Base-by-base conservation (phyloP, 1,140 invertebrate genomes). In the Hormaphis cornu region DNA sequence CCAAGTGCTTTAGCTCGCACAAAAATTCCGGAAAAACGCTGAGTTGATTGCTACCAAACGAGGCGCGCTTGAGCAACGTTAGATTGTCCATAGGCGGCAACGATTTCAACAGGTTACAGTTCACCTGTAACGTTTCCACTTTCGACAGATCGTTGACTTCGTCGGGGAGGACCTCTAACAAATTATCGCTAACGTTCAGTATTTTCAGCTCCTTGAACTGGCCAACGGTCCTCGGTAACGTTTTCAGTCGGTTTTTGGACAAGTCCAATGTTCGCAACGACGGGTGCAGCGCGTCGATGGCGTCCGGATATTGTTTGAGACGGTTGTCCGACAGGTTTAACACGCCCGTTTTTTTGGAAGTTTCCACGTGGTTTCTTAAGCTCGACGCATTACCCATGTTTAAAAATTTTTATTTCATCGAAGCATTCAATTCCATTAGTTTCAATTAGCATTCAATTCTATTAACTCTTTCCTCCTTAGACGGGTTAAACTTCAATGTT, bases 181-280 rank as follows among this genome's bases (percentile, higher is more conserved):
- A 83, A 75, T 91, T 91, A 30, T 85, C 82, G 73, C 85, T 87
- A 4, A 97, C 73, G 75, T 90, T 90, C 0, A 98, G 79, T 73
- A 91, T 88, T 77, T 94, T 96, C 26, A 98, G 77, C 26, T 84
- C 78, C 0, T 83, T 83, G 74, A 97, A 92, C n/a, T 84, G 82
- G 20, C 84, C 86, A 70, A 98, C 87, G 72, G 87, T 84, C 14
- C 86, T 80, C 0, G 94, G 89, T 28, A 98, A 77, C 12, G 75
- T 75, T 22, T 83, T 77, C 73, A 98, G 87, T 79, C 88, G 91
- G 78, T 98, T 98, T 69, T 91, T 85, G 1, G 93, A 95, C 30
- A 98, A 76, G 78, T 98, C 95, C 63, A 97, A 80, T 26, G 88
- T 96, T 72, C 95, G 83, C 40, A 98, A 77, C 75, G 14, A 16